Evolutionary conservation across 35 echinoderm and acorn worm genomes (phyloP).

Genomic region (Patiria miniata): DNA sequence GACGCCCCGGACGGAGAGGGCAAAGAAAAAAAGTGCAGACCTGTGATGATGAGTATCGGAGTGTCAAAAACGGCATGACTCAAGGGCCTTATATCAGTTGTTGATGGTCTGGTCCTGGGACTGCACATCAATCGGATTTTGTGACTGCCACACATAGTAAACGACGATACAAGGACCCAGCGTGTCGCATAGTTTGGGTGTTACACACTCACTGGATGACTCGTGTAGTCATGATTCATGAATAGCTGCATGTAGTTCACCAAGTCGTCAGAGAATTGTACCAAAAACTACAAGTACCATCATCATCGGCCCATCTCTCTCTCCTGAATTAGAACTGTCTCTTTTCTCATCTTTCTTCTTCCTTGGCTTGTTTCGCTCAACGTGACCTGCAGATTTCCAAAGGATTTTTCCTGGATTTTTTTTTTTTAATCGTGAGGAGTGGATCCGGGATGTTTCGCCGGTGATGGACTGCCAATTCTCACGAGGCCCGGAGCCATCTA

Average conservation of each 20-base stretch:
- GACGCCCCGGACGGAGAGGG: no score
- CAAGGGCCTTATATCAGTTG: neutral
- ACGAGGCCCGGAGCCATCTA: neutral
- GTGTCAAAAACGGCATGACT: neutral
- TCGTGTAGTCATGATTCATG: constrained; percentile 4
- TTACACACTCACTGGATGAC: neutral
- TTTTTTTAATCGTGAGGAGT: constrained; percentile 13
- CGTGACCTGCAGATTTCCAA: neutral
- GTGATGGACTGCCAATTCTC: neutral
- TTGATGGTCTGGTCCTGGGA: no score
- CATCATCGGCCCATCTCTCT: no score
- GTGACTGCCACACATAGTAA: constrained; percentile 8
- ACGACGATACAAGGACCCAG: neutral
- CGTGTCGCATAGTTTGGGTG: no score
- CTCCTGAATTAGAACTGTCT: no score
- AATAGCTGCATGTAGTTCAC: neutral
- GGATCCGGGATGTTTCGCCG: neutral
- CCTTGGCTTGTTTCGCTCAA: neutral
- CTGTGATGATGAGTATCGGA: neutral
- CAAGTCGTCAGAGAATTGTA: no score
- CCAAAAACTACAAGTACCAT: no score
- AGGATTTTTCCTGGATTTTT: neutral
- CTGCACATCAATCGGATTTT: neutral
- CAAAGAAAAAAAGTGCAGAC: no score
- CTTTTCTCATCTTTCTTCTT: no score